A percentile compares a stretch with the other conserved stretches of the same genome.
Evolutionary conservation across 2,113 vertebrate genomes (phyloP).

Genomic region (Marcusenius ussheri): DNA sequence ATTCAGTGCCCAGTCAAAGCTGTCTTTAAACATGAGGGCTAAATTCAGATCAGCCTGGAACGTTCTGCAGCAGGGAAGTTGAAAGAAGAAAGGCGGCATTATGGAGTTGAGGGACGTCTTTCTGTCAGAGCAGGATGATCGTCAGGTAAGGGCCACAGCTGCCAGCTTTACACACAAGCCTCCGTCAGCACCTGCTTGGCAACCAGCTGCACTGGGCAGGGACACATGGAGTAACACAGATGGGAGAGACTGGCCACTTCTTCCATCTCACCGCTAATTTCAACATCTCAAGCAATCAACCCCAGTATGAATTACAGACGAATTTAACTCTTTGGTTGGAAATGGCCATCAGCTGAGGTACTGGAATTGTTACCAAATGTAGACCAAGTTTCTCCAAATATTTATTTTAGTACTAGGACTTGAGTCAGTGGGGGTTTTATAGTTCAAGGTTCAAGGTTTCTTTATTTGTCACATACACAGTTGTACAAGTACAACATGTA

Average conservation of each 20-base stretch:
- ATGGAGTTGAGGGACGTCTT: constrained; percentile 51
- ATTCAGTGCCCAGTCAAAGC: background rate
- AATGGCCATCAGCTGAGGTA: background rate
- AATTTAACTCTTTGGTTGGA: background rate
- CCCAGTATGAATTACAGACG: background rate
- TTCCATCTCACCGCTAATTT: background rate
- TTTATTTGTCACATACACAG: no score
- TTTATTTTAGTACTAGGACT: background rate
- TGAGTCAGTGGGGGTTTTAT: background rate
- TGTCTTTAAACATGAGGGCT: constrained; percentile 50
- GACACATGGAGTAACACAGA: constrained; percentile 41
- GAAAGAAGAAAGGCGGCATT: constrained; percentile 53
- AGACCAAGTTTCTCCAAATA: background rate
- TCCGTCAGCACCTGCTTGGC: background rate
- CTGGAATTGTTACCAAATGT: background rate
- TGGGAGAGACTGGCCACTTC: constrained; percentile 24
- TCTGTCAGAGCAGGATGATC: constrained; percentile 50
- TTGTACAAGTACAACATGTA: no score
- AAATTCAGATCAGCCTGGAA: constrained; percentile 42
- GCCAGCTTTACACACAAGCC: constrained; percentile 41
- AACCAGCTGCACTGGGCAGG: constrained; percentile 20
- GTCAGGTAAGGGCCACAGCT: constrained; percentile 38
- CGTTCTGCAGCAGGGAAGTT: constrained; percentile 21
- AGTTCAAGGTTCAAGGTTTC: no score
- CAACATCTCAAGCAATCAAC: background rate